phyloP scores from a whole-genome alignment of 2,797 vertebrate genomes.

The Rhinichthys osculus region DNA sequence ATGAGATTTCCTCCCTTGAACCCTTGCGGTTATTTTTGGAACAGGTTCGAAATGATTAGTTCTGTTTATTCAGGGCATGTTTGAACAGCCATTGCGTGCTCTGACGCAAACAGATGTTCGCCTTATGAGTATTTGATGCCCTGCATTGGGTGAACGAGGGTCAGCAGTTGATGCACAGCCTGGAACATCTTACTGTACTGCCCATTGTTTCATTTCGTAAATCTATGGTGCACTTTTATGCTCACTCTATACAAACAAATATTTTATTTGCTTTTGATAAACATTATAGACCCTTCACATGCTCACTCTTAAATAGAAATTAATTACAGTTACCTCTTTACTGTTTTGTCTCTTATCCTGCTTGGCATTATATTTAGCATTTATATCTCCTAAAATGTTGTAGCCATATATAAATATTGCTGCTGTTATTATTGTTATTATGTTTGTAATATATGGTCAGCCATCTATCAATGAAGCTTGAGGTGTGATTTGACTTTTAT shows the following conservation, averaged over 20 bases:
- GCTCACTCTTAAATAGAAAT: not conserved
- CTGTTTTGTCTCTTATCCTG: not conserved
- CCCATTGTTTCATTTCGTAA: not conserved
- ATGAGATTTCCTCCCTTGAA: slow-evolving; percentile 23
- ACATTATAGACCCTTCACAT: not conserved
- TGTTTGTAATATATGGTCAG: not conserved
- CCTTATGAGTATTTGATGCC: slow-evolving; percentile 22
- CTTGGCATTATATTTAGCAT: no score
- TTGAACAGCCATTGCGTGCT: not conserved
- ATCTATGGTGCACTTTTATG: not conserved
- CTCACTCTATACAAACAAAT: not conserved
- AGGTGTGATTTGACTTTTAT: not conserved
- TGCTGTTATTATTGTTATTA: not conserved
- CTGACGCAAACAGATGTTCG: slow-evolving; percentile 31
- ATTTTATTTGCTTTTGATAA: not conserved
- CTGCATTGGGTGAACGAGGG: not conserved
- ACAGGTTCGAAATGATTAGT: slow-evolving; percentile 31
- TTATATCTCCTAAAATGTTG: not conserved
- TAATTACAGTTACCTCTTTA: not conserved
- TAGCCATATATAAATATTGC: not conserved
- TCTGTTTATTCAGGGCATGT: slow-evolving; percentile 34
- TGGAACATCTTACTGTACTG: not conserved
- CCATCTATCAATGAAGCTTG: not conserved
- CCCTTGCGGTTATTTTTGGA: slow-evolving; percentile 21
- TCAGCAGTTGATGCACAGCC: not conserved